Conservation (phyloP, 1,140 invertebrate genomes). For the Cyrtorhinus lividipennis region DNA sequence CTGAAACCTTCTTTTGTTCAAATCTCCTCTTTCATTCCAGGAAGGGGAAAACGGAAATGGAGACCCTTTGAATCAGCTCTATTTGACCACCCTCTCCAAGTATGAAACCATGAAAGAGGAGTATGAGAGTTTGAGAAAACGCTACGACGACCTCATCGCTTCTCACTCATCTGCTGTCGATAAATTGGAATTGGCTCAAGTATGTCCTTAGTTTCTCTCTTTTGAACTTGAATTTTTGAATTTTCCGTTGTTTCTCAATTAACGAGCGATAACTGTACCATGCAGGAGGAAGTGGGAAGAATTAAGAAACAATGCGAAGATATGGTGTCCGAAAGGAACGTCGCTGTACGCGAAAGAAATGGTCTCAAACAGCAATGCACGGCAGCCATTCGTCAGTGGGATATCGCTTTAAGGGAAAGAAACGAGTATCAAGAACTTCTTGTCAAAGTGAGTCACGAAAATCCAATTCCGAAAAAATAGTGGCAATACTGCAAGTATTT, state of each 20-base stretch:
- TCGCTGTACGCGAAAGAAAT: conserved; percentile 58
- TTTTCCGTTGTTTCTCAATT: too few species aligned
- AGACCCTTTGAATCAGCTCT: conserved; percentile 48
- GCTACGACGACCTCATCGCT: conserved; percentile 65
- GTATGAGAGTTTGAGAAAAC: conserved; percentile 56
- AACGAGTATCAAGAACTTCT: conserved; percentile 61
- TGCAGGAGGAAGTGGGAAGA: conserved; percentile 58
- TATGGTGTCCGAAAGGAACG: conserved; percentile 56
- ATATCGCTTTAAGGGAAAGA: conserved; percentile 65
- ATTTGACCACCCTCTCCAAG: conserved; percentile 50
- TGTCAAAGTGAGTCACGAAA: conserved; percentile 42
- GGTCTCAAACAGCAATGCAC: conserved; percentile 77
- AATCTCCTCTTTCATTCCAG: conserved; percentile 12
- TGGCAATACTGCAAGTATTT: neutral
- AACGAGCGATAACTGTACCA: too few species aligned
- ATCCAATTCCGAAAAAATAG: too few species aligned
- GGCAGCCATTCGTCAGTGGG: conserved; percentile 71
- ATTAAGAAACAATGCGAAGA: conserved; percentile 70
- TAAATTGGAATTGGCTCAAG: conserved; percentile 44
- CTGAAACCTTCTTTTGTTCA: too few species aligned
- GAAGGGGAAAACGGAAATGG: conserved; percentile 29
- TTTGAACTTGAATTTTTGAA: neutral
- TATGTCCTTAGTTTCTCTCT: too few species aligned
- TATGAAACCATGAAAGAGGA: conserved; percentile 70
- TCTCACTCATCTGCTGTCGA: conserved; percentile 61